Evolutionary conservation across 2,888 invertebrate genomes (phyloP), one percentile per base, ranked within the genome.

Genomic region (Agrochola circellaris): DNA sequence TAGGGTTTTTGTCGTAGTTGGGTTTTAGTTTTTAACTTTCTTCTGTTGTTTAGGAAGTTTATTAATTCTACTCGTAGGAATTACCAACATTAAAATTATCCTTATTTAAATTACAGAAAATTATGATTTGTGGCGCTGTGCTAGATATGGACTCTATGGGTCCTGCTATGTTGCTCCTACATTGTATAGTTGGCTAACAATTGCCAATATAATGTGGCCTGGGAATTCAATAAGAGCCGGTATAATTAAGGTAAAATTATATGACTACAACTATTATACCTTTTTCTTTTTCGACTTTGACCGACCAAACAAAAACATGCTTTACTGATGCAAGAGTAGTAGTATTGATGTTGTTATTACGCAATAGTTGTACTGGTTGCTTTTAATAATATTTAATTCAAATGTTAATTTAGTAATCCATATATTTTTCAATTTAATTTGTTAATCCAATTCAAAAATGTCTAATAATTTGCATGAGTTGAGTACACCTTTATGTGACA

Each of bases 141-240:
- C 97, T 58, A 97, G 98, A 81, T 99, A 98, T 94, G 97, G 98
- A 89, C 90, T 98, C 70, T 98, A 98, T 93, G 98, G 98, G n/a
- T 97, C 98, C 15, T 97, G 98, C 68, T 98, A 98, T 93, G 98
- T 98, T 34, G 98, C 98, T 1, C 98, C 98, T 23, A 98, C 98
- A 9, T 94, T 98, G 0, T 98, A 98, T 90, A 97, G 97, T 75
- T 98, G 98, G 98, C 95, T 99, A 67, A 98, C 97, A 91, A 93
- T 98, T 71, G 98, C 98, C n/a, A 97, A 97, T 87, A 96, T 97
- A 72, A 96, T 98, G 93, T 98, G 98, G 98, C 98, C 98, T 38
- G 97, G 97, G 69, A 97, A 97, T 81, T 97, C 97, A 77, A 90
- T 98, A 61, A 97, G 97, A 91, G 97, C 97, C 82, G 98, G 98